Base-by-base conservation (phyloP, 2,888 invertebrate species). In the Heliconius ethilla region DNA sequence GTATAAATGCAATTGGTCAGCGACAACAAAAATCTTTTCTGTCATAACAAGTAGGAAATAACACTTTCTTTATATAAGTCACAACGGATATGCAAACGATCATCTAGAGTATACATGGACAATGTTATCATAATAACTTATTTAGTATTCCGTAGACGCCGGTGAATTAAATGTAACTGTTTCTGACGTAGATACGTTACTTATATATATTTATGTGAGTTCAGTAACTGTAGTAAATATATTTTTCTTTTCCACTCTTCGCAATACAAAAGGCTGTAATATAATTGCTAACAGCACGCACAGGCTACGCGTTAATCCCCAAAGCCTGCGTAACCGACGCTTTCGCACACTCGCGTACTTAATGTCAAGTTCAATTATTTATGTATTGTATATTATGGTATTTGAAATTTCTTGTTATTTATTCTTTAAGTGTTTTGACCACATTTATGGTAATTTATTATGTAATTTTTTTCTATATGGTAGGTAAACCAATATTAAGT, bases 351-450 rank as follows among this genome's bases (percentile, higher is more conserved):
- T n/a, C 3, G 63, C 76, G 76, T 22, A 75, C 70, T 81, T 67
- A 78, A 79, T 79, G 81, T 81, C 81, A 81, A 81, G 79, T 81
- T 81, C 81, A 79, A 79, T 74, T 79, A 81, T 81, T 78, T 74
- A 74, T 67, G 67, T 45, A 55, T 33, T 15, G 59, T 66, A 62
- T 45, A 22, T 62, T 45, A 22, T 62, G 59, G 55, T n/a, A n/a
- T 72, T 72, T 59, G n/a, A 59, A 55, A n/a, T 13, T 33, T 59
- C 55, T 70, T 22, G 55, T 29, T 55, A 33, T 1, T 55, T 7
- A 51, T 7, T 33, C 29, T 25, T 55, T 15, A 29, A 51, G 25
- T 33, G 37, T 37, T 59, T n/a, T 25, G 37, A 37, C 9, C 22
- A 45, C 4, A 59, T 59, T 25, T 55, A 55, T 55, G 22, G 3